A percentile compares a stretch with the other conserved stretches of the same genome.
These are phyloP conservation scores for Eupithecia abbreviata DNA, from an alignment of 2,888 invertebrate species.

Conservation along the genomic window DNA sequence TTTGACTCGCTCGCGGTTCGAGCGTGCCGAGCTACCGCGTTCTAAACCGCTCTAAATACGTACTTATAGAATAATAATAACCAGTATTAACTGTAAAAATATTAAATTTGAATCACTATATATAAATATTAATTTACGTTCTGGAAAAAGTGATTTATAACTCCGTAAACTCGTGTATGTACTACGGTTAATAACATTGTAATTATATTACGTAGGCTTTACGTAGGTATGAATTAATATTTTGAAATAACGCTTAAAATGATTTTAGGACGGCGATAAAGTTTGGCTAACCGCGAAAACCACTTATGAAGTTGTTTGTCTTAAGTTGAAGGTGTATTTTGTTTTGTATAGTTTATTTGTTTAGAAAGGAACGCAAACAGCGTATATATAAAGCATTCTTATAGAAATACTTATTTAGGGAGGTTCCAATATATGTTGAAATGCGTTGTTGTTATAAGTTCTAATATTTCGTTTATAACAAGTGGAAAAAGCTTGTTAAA, in stretches of 20 bases:
- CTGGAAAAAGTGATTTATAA: not conserved
- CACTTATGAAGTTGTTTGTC: constrained; percentile 42
- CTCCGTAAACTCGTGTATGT: not conserved
- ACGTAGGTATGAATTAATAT: not conserved
- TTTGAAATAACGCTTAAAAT: not conserved
- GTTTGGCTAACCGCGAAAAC: constrained; percentile 57
- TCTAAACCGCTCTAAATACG: constrained; percentile 24
- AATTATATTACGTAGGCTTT: not conserved
- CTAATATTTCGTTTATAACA: no score
- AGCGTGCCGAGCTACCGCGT: constrained; percentile 56
- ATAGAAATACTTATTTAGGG: no score
- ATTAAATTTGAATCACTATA: not conserved
- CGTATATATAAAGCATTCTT: no score
- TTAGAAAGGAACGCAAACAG: no score
- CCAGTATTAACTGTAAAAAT: not conserved
- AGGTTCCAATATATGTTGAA: no score
- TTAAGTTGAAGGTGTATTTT: constrained; percentile 19
- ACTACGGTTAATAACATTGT: not conserved
- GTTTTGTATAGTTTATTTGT: not conserved
- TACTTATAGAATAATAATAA: not conserved
- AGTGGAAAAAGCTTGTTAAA: no score
- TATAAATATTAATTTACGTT: not conserved
- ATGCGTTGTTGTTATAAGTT: no score
- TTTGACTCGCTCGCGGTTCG: constrained; percentile 62
- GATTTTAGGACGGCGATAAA: not conserved